A percentile compares a stretch with the other conserved stretches of the same genome.
Evolutionary conservation across 1,140 invertebrate genomes (phyloP).

Genomic region (Sinonovacula constricta): DNA sequence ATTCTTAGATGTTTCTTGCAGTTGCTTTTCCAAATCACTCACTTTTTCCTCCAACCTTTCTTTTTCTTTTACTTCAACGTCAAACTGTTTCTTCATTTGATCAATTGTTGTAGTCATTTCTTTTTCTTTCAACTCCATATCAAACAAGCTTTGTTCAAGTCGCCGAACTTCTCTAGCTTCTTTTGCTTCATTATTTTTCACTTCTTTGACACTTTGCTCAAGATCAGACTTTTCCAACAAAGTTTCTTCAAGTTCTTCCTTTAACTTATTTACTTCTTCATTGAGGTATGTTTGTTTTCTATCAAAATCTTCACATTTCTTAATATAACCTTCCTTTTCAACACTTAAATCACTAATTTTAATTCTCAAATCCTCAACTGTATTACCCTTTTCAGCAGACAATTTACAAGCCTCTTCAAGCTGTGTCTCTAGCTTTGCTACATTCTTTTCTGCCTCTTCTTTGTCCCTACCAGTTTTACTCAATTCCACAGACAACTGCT

Average conservation of each 20-base stretch:
- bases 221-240: slow-evolving; percentile 6
- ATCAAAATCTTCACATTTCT: slow-evolving; percentile 3
- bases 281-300: not conserved
- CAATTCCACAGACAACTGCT: slow-evolving; percentile 30
- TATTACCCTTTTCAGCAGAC: slow-evolving; percentile 26
- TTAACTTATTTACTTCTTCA: slow-evolving; percentile 1
- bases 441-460: slow-evolving; percentile 30
- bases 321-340: slow-evolving; percentile 30
- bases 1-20: slow-evolving; percentile 10
- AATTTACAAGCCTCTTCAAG: slow-evolving; percentile 34
- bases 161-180: slow-evolving; percentile 16
- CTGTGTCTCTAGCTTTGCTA: slow-evolving; percentile 20
- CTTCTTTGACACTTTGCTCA: slow-evolving; percentile 1
- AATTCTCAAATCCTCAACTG: slow-evolving; percentile 24
- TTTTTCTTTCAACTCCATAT: slow-evolving; percentile 31
- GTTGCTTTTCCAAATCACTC: slow-evolving; percentile 9
- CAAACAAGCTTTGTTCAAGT: slow-evolving; percentile 38
- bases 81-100: slow-evolving; percentile 44
- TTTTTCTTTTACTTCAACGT: slow-evolving; percentile 36
- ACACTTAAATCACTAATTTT: slow-evolving; percentile 16
- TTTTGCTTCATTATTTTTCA: not conserved
- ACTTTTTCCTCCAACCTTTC: slow-evolving; percentile 36
- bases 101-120: slow-evolving; percentile 10
- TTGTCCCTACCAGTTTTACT: slow-evolving; percentile 31
- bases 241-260: slow-evolving; percentile 13